A percentile compares a stretch with the other conserved stretches of the same genome.
Conservation (phyloP, 2,888 invertebrate species). For the Anarsia innoxiella region DNA sequence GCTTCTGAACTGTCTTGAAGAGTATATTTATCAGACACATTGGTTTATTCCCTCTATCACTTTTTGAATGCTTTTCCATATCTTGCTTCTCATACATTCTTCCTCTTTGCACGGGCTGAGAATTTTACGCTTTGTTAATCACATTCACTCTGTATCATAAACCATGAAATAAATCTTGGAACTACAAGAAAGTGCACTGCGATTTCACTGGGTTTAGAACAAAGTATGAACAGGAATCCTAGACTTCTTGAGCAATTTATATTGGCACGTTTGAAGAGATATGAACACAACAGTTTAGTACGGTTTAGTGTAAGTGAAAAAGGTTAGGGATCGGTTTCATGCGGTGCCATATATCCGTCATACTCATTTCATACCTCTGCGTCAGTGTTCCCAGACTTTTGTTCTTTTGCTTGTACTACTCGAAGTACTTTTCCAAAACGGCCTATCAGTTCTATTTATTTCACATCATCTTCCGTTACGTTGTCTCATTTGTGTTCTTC, state of each 20-base stretch:
- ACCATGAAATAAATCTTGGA: conserved; percentile 48
- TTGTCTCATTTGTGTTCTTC: conserved; percentile 55
- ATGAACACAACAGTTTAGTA: conserved; percentile 36
- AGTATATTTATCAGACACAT: conserved; percentile 54
- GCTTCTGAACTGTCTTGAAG: conserved; percentile 25
- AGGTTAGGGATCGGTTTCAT: conserved; percentile 23
- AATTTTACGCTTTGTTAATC: conserved; percentile 63
- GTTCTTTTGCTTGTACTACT: conserved; percentile 64
- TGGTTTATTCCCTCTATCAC: conserved; percentile 57
- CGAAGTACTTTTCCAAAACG: conserved; percentile 74
- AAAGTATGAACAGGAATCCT: conserved; percentile 17
- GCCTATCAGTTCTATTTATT: conserved; percentile 66
- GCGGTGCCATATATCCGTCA: conserved; percentile 47
- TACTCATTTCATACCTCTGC: conserved; percentile 50
- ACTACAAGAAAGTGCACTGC: conserved; percentile 61
- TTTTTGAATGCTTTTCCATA: conserved; percentile 69
- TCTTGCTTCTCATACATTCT: conserved; percentile 69
- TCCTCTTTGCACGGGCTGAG: conserved; percentile 72
- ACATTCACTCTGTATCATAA: conserved; percentile 70
- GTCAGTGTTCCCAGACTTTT: conserved; percentile 52
- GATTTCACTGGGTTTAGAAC: conserved; percentile 52
- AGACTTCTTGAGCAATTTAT: conserved; percentile 27
- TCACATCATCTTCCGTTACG: conserved; percentile 58
- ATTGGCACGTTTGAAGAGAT: conserved; percentile 52
- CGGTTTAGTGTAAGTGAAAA: conserved; percentile 40